phyloP scores from a whole-genome alignment of 2,888 invertebrate species.

The Drosophila borborema region DNA sequence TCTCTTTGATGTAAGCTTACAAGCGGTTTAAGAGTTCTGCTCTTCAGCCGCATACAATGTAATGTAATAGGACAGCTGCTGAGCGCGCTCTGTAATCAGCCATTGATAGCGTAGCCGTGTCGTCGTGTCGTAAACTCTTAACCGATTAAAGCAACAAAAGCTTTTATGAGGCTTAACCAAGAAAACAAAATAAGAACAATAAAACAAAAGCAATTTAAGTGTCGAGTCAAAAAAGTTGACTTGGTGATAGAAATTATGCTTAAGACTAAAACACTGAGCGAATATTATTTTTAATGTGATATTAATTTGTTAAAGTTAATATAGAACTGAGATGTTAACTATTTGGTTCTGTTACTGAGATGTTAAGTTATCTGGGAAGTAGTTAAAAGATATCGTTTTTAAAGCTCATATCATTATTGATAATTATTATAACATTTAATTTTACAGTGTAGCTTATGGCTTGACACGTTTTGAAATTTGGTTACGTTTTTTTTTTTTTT shows the following conservation, averaged over 20 bases:
- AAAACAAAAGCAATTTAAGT: constrained; percentile 5
- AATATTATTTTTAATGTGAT: neutral
- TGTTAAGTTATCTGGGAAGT: neutral
- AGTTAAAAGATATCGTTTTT: too few species aligned
- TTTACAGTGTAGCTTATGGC: constrained; percentile 44
- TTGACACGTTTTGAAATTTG: constrained; percentile 46
- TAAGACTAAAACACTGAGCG: constrained; percentile 21
- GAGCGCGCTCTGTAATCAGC: constrained; percentile 56
- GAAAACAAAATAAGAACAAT: neutral
- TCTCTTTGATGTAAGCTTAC: constrained; percentile 51
- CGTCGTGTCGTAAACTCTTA: constrained; percentile 15
- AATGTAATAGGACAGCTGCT: constrained; percentile 47
- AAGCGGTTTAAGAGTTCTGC: constrained; percentile 34
- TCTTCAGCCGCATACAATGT: constrained; percentile 43
- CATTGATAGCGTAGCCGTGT: constrained; percentile 27
- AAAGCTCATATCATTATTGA: neutral
- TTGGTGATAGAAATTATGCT: constrained; percentile 52
- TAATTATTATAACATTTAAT: neutral
- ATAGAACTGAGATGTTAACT: neutral
- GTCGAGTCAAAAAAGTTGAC: constrained; percentile 18
- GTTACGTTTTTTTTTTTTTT: constrained; percentile 15
- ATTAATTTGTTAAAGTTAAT: neutral
- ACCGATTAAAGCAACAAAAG: constrained; percentile 46
- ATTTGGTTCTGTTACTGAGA: neutral
- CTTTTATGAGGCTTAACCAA: constrained; percentile 31